A percentile compares a stretch with the other conserved stretches of the same genome.
phyloP scores from a whole-genome alignment of 2,797 vertebrate species.

The Clangula hyemalis region DNA sequence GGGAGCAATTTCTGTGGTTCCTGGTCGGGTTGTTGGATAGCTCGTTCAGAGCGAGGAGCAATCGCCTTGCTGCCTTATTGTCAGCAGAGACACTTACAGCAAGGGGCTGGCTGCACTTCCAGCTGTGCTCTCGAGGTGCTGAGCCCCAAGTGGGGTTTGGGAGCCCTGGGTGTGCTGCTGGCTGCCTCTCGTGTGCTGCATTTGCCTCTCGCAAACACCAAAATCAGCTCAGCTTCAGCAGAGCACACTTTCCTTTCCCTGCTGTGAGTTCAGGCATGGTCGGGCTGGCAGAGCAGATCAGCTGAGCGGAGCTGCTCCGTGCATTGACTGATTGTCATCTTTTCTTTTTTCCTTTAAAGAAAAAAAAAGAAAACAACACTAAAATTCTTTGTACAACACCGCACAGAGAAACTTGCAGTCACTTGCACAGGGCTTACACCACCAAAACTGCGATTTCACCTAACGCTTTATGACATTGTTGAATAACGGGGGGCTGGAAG shows the following conservation, averaged over 20 bases:
- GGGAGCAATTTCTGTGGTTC: background rate
- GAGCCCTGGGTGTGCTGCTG: background rate
- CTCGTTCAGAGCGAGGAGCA: fast-evolving
- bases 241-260: background rate
- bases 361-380: background rate
- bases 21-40: background rate
- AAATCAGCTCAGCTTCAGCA: too few species aligned
- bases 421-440: fast-evolving
- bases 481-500: background rate
- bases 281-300: background rate
- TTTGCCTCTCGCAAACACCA: background rate
- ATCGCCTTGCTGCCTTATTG: background rate
- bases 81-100: background rate
- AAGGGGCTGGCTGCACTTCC: background rate
- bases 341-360: background rate
- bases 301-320: background rate
- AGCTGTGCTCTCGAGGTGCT: background rate
- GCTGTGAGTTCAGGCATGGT: background rate
- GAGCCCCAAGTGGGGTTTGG: background rate
- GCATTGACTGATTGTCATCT: background rate
- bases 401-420: background rate
- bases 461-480: background rate
- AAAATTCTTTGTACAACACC: background rate
- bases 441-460: background rate
- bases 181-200: background rate